Evolutionary conservation across 2,113 vertebrate genomes (phyloP), one percentile per base, ranked within the genome.

Genomic region (Coryphaenoides rupestris): DNA sequence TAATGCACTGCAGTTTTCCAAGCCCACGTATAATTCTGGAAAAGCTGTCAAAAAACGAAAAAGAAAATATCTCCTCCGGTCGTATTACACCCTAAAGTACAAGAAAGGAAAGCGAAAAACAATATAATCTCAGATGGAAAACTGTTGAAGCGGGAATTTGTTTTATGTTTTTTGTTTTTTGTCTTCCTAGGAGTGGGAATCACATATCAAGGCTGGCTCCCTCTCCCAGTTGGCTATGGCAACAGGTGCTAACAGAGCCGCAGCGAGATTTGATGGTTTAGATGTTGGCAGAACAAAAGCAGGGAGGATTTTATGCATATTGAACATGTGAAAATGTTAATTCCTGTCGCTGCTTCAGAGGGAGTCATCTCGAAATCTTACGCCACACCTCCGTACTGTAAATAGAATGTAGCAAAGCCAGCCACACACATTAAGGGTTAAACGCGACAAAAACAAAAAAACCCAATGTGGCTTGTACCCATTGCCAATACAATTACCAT

Each of bases 191-290:
- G 46, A 16, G 66, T 57, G 63, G 54, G 60, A 82, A 64, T 74
- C 62, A 53, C 76, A 71, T 87, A 81, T 80, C 72, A 79, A 72
- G 82, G 75, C 68, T 53, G 65, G 77, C 79, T 85, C 62, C 19
- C 62, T 73, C 74, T 67, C 53, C 63, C 60, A 70, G 85, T 91
- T 83, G n/a, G 70, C 89, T 81, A 86, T 81, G 60, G 84, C 75
- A 88, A 91, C 87, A 81, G n/a, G 61, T 78, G 70, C n/a, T 82
- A 80, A 79, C 77, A 76, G 70, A 68, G 68, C 28, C 28, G 49
- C 63, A 52, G 55, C 55, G 6, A 60, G 73, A 76, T 72, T n/a
- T 73, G 71, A 61, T 66, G 70, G 58, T 55, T n/a, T 55, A 61
- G 59, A 61, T 21, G 21, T 60, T 50, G 46, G 53, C 28, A 59